Percentiles rank a stretch among this genome's conserved stretches.
Conservation (phyloP, 2,888 invertebrate species). For the Deilephila porcellus region DNA sequence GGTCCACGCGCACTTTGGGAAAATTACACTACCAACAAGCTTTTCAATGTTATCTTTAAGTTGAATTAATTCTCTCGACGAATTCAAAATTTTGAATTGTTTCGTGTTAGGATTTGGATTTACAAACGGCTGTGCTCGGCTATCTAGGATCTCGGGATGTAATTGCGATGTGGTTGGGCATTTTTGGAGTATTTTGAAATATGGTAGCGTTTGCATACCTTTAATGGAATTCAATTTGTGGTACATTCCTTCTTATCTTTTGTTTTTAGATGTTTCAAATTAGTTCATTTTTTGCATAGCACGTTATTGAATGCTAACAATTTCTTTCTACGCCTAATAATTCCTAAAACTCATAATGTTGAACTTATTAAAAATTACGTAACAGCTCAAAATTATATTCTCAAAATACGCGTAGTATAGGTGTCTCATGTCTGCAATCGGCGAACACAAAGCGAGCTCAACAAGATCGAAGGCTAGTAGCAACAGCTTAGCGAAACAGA, state of each 20-base stretch:
- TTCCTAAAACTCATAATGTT: too few relatives aligned
- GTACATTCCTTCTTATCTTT: too few relatives aligned
- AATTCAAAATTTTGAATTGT: conserved; percentile 10
- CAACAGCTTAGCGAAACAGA: conserved; percentile 46
- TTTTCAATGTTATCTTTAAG: conserved; percentile 23
- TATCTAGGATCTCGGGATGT: background rate
- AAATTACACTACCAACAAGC: conserved; percentile 30
- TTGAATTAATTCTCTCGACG: conserved; percentile 1
- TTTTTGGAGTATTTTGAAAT: background rate
- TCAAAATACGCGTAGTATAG: too few relatives aligned
- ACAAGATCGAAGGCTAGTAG: background rate
- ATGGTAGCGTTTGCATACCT: background rate
- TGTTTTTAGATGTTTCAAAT: too few relatives aligned
- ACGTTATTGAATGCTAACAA: too few relatives aligned
- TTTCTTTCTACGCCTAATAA: too few relatives aligned
- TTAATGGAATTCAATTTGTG: background rate
- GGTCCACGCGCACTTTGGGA: conserved; percentile 27
- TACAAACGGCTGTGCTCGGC: background rate
- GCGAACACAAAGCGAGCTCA: background rate
- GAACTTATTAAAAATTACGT: too few relatives aligned
- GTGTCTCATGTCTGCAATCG: background rate
- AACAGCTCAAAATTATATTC: too few relatives aligned
- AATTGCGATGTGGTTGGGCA: background rate
- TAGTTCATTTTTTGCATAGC: too few relatives aligned
- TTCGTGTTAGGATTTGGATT: background rate